Conservation (phyloP, 1,140 invertebrate species). For the Aphelenchoides besseyi region DNA sequence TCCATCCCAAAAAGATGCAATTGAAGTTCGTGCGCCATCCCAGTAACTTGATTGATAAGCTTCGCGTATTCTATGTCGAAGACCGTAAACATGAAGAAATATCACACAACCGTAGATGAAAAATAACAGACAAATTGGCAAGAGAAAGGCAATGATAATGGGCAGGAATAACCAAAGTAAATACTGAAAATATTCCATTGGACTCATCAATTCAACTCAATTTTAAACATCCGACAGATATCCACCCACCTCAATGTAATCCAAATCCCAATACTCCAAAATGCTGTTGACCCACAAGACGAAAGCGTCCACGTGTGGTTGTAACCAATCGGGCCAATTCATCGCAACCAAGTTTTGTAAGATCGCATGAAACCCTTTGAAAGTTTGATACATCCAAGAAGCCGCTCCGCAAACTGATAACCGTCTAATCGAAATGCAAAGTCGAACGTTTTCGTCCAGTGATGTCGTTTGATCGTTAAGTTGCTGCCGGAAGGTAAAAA, state of each 20-base stretch:
- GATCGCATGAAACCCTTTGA: slow-evolving; percentile 3
- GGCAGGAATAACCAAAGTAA: slow-evolving; percentile 60
- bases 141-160: slow-evolving; percentile 56
- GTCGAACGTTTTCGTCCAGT: too few species aligned
- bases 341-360: slow-evolving; percentile 28
- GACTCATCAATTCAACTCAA: neutral
- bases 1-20: slow-evolving; percentile 62
- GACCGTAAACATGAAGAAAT: slow-evolving; percentile 59
- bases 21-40: slow-evolving; percentile 59
- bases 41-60: slow-evolving; percentile 60
- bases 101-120: slow-evolving; percentile 63
- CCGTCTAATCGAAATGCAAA: too few species aligned
- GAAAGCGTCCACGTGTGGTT: slow-evolving; percentile 50
- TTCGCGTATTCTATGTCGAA: slow-evolving; percentile 56
- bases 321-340: slow-evolving; percentile 46
- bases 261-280: slow-evolving; percentile 58
- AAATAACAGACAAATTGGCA: slow-evolving; percentile 56
- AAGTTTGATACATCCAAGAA: slow-evolving; percentile 5
- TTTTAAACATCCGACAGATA: too few species aligned
- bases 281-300: slow-evolving; percentile 54
- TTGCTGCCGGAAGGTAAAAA: too few species aligned
- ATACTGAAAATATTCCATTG: slow-evolving; percentile 47
- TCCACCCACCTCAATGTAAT: slow-evolving; percentile 56
- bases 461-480: too few species aligned
- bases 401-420: too few species aligned